Percentiles rank a stretch among this genome's conserved stretches.
phyloP scores from a whole-genome alignment of 2,797 vertebrate species.

The Lithobates sylvaticus region DNA sequence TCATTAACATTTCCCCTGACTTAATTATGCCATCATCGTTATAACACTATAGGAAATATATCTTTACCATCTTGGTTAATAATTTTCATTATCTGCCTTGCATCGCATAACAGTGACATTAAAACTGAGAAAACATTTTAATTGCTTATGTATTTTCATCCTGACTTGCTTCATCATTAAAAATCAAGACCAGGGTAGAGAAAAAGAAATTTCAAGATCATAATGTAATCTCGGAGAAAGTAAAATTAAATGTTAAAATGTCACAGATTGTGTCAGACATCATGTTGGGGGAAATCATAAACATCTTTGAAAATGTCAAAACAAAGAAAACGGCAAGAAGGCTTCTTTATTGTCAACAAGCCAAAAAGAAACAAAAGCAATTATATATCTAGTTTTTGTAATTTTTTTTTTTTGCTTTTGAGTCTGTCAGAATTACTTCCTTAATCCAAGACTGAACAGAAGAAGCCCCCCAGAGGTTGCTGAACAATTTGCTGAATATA shows the following conservation, averaged over 20 bases:
- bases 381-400: slow-evolving; percentile 7
- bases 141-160: slow-evolving; percentile 47
- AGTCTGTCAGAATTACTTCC: not conserved
- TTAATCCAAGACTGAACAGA: not conserved
- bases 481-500: not conserved
- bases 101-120: slow-evolving; percentile 29
- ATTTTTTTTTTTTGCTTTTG: not conserved
- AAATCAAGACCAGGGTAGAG: not conserved
- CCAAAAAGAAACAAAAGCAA: slow-evolving; percentile 28
- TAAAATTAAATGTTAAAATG: slow-evolving; percentile 58
- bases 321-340: slow-evolving; percentile 47
- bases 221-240: slow-evolving; percentile 49
- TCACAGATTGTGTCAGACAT: slow-evolving; percentile 53
- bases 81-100: slow-evolving; percentile 36
- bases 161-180: slow-evolving; percentile 37
- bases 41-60: slow-evolving; percentile 41
- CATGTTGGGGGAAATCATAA: slow-evolving; percentile 49
- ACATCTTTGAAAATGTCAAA: slow-evolving; percentile 62
- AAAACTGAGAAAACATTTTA: slow-evolving; percentile 38
- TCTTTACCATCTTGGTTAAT: slow-evolving; percentile 20
- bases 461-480: too few relatives aligned
- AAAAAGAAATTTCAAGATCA: slow-evolving; percentile 49
- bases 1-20: slow-evolving; percentile 21
- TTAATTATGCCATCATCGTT: slow-evolving; percentile 6
- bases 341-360: slow-evolving; percentile 36